phyloP scores from a whole-genome alignment of 2,888 invertebrate species.

The Rotaria sp. region DNA sequence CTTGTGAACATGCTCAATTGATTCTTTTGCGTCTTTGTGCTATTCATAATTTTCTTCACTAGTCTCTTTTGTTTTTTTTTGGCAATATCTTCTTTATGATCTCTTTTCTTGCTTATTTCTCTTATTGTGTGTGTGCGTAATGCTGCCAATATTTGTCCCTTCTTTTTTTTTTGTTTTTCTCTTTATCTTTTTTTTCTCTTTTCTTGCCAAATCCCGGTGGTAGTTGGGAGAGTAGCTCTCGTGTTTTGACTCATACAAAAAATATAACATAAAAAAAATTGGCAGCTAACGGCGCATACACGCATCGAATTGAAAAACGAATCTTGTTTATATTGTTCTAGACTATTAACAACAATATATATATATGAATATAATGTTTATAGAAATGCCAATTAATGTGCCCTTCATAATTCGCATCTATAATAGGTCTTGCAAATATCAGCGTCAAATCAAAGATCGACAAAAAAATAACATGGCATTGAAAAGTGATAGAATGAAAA shows the following conservation, averaged over 20 bases:
- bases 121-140: neutral
- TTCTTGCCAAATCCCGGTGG: neutral
- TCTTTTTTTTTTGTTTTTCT: neutral
- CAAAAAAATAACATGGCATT: neutral
- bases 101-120: neutral
- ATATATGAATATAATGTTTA: neutral
- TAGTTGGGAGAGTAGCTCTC: conserved; percentile 5
- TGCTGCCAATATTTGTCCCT: neutral
- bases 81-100: neutral
- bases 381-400: neutral
- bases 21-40: neutral
- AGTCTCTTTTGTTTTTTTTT: neutral
- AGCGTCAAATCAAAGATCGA: neutral
- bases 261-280: neutral
- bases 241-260: neutral
- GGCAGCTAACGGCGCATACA: neutral
- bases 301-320: neutral
- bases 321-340: neutral
- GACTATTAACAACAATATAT: neutral
- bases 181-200: neutral
- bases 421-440: neutral
- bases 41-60: neutral
- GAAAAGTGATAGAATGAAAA: neutral
- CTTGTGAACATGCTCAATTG: conserved; percentile 12
- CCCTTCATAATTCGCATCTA: neutral